Percentiles rank a stretch among this genome's conserved stretches.
These are phyloP conservation scores for Ophioderma brevispina DNA, from an alignment of 35 echinoderm and acorn worm genomes.

Conservation along the genomic window DNA sequence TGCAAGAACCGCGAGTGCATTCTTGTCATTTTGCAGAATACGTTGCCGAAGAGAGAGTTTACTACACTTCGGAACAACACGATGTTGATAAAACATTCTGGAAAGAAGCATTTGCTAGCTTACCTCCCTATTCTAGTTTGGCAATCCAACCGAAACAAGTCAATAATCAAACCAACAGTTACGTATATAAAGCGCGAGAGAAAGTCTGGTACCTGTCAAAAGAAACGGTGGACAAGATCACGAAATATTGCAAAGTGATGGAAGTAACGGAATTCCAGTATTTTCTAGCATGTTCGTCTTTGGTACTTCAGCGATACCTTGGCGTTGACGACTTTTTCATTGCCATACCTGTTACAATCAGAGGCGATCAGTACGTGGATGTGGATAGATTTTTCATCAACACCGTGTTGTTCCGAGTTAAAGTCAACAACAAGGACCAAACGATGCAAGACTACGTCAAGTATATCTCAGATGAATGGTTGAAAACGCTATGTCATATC, in stretches of 20 bases:
- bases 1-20: neutral
- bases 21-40: neutral
- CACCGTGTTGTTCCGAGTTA: neutral
- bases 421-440: neutral
- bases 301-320: neutral
- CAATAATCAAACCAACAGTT: neutral
- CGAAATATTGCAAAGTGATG: neutral
- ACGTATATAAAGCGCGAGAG: neutral
- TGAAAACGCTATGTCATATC: neutral
- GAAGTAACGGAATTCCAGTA: neutral
- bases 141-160: neutral
- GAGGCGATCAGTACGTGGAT: neutral
- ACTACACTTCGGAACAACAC: neutral
- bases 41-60: neutral
- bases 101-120: neutral
- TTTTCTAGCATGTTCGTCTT: neutral
- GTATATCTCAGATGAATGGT: neutral
- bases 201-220: neutral
- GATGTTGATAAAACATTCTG: neutral
- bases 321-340: slow-evolving; percentile 7
- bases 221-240: neutral
- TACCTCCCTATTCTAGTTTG: neutral
- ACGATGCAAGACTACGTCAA: neutral
- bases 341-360: neutral
- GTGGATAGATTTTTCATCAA: neutral